Base-by-base conservation (phyloP, 1,140 invertebrate species). In the Plectrocnemia conspersa region DNA sequence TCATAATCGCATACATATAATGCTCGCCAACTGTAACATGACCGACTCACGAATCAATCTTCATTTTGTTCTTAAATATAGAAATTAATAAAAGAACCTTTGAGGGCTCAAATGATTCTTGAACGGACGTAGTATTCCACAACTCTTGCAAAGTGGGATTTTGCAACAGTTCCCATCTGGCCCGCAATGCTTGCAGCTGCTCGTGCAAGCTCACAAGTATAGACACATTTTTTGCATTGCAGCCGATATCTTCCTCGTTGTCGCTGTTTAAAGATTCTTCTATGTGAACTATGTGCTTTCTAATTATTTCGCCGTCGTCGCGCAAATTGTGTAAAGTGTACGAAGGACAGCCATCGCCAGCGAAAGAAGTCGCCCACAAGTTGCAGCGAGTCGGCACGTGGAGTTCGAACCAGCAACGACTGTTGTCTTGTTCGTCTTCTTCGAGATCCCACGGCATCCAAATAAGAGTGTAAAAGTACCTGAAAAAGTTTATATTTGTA, bases 401-500 rank as follows among this genome's bases (percentile, higher is more conserved):
- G 6, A 42, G 45, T 42, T 49, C 50, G 35, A 61, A 61, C 59
- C 59, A 61, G 32, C 59, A 52, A 11, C 45, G 15, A 21, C 52
- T 41, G 6, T 13, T 27, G 23, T 42, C 46, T 15, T 13, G 21
- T 10, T 57, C 54, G 38, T 60, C 58, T 15, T 36, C 24, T 29
- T 61, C 59, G 32, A 61, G 25, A 24, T 61, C 59, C 59, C 59
- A 61, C 19, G 54, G 54, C 50, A 61, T 49, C 59, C 59, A 61
- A 11, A 61, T 61, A 7, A 52, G 18, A 3, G 59, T 50, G 40
- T 61, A 61, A 52, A 61, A 61, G 16, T 61, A 56, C 33, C 58
- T 60, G 18, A n/a, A 44, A 41, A 6, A 23, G 29, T 29, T 29
- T 29, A 29, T 7, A 7, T 29, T 29, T 29, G 27, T 7, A 29